These are phyloP conservation scores for Acanthisitta chloris DNA, from an alignment of 2,113 vertebrate genomes.

Conservation along the genomic window DNA sequence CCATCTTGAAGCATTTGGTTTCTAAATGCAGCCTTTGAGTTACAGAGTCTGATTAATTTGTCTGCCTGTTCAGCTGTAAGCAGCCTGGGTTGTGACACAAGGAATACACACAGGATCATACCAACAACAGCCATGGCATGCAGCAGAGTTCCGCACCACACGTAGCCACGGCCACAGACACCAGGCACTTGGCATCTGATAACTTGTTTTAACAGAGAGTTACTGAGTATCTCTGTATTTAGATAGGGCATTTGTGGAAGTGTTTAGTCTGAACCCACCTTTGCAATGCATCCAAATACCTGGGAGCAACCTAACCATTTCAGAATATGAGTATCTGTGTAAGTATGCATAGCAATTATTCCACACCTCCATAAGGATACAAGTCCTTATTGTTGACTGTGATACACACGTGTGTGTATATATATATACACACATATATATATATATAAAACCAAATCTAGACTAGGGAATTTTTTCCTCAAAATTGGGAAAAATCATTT, in stretches of 20 bases:
- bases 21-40: not conserved
- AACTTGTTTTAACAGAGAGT: not conserved
- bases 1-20: not conserved
- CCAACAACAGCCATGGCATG: accelerated
- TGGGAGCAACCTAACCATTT: not conserved
- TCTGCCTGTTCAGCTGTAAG: not conserved
- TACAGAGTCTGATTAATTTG: not conserved
- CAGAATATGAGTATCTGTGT: not conserved
- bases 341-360: not conserved
- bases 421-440: not conserved
- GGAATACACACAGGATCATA: accelerated
- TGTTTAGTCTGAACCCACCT: not conserved
- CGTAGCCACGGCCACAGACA: accelerated
- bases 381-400: not conserved
- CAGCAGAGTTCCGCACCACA: accelerated
- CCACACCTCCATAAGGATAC: not conserved
- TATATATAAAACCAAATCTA: not conserved
- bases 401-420: not conserved
- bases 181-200: not conserved
- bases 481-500: not conserved
- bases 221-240: not conserved
- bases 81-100: not conserved
- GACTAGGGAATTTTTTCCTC: not conserved
- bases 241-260: not conserved
- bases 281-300: not conserved